Conservation (phyloP, 2,888 invertebrate genomes). For the Catocala fraxini region DNA sequence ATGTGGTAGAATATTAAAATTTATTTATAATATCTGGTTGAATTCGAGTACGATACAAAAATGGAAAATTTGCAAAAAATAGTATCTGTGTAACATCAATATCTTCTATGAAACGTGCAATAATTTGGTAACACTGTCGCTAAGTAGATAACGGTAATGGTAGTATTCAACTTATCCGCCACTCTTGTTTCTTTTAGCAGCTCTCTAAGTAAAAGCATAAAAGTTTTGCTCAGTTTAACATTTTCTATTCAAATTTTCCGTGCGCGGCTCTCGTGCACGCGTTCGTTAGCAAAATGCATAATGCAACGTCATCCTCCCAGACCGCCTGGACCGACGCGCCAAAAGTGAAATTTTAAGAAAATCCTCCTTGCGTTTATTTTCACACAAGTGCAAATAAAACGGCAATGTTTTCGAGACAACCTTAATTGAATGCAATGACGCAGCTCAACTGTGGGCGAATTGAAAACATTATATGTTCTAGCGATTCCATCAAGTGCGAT, state of each 20-base stretch:
- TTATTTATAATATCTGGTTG: too few relatives aligned
- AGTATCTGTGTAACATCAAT: background rate
- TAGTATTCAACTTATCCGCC: conserved; percentile 22
- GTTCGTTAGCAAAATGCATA: conserved; percentile 84
- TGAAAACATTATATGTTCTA: background rate
- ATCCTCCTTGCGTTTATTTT: conserved; percentile 43
- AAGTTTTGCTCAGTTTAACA: conserved; percentile 65
- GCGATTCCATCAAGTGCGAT: background rate
- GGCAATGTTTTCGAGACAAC: conserved; percentile 35
- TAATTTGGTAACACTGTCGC: conserved; percentile 25
- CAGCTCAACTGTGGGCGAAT: background rate
- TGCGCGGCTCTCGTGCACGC: conserved; percentile 68
- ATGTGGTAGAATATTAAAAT: too few relatives aligned
- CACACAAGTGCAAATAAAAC: conserved; percentile 31
- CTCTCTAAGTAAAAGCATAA: conserved; percentile 56
- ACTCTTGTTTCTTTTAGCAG: conserved; percentile 50
- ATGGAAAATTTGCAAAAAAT: background rate
- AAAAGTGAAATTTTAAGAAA: conserved; percentile 72
- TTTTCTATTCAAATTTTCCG: conserved; percentile 74
- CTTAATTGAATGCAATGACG: conserved; percentile 17
- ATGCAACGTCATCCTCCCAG: conserved; percentile 74
- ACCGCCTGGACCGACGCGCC: conserved; percentile 52
- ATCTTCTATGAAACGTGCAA: conserved; percentile 17
- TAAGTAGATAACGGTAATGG: conserved; percentile 18
- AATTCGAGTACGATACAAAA: background rate